Evolutionary conservation across 2,797 vertebrate species (phyloP), one percentile per base, ranked within the genome.

Genomic region (Fistularia commersonii): DNA sequence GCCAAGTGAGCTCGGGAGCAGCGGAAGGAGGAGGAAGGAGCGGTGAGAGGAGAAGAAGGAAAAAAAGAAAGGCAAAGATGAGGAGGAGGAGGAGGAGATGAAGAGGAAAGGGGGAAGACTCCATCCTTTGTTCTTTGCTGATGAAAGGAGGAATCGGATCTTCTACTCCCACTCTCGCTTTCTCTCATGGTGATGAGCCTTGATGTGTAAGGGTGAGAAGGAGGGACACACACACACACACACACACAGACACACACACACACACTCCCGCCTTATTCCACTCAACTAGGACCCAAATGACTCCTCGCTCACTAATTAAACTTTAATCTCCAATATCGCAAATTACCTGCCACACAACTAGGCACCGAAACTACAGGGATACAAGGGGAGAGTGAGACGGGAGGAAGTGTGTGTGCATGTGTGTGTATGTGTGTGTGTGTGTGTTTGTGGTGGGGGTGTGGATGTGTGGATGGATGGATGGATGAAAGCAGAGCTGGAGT

Each of bases 271-370:
- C 77, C 71, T 76, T 80, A 82, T 83, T 81, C 73, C 77, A 64
- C 77, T 80, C 84, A 76, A 79, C 80, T 74, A 75, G 80, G 77
- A 86, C 86, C 87, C 85, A 89, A 90, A 89, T 88, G 82, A 88
- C 88, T 89, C 82, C 63, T 79, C 74, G 72, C 80, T 79, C 83
- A 81, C 88, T 90, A 91, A 91, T 91, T 90, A 90, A 90, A 90
- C 87, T 89, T 90, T 89, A 91, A 90, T 91, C 88, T 88, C 81
- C 85, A 82, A 84, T 87, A 89, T 85, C 72, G 66, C 89, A 90
- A 90, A 90, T 88, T 86, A 89, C 87, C 78, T 86, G 83, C 80
- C 84, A 86, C 58, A 55, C 78, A 84, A 81, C 73, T 54, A 69
- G 84, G 72, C 12, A 48, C 76, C 74, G n/a, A 69, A 77, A 74